Base-by-base conservation (phyloP, 2,113 vertebrate species). In the Mastomys natalensis region DNA sequence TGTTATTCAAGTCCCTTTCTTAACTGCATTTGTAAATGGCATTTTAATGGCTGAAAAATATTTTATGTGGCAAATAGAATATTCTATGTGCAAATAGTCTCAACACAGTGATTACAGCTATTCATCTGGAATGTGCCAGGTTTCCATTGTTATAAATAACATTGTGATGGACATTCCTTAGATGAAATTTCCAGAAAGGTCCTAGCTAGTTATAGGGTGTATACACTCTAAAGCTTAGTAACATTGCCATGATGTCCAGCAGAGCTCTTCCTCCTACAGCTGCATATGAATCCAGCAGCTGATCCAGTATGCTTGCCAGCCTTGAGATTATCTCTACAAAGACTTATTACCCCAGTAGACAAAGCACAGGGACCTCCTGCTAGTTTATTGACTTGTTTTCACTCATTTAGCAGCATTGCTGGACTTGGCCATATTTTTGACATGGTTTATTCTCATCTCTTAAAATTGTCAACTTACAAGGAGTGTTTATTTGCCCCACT, bases 361-460 rank as follows among this genome's bases (percentile, higher is more conserved):
- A 92, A 94, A 88, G 86, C 72, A 51, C 11, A 70, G 4, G 5
- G 31, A 43, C 55, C 77, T 64, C 1, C 13, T 87, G 51, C 60
- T 70, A 21, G 34, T 88, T 86, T 82, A 74, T 89, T 91, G 73
- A 85, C 82, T 93, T 73, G 16, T n/a, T 94, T 91, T 95, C 85
- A 53, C 90, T 88, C 77, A 85, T 90, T 95, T 74, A 88, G 64
- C 29, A 95, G 70, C 22, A 74, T 84, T 37, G 43, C 68, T 72
- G 70, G 93, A 90, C 64, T 96, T 90, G 19, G 11, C 43, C 77
- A 15, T 96, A 88, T 88, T 92, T 92, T 82, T 77, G 40, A 90
- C 66, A 87, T 13, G 74, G 53, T 92, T 90, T 87, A 73, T 89
- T 89, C 94, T 62, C 78, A 8, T 91, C 97, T 95, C 81, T 95